Conservation (phyloP, 2,113 vertebrate genomes). For the Serilophus lunatus region DNA sequence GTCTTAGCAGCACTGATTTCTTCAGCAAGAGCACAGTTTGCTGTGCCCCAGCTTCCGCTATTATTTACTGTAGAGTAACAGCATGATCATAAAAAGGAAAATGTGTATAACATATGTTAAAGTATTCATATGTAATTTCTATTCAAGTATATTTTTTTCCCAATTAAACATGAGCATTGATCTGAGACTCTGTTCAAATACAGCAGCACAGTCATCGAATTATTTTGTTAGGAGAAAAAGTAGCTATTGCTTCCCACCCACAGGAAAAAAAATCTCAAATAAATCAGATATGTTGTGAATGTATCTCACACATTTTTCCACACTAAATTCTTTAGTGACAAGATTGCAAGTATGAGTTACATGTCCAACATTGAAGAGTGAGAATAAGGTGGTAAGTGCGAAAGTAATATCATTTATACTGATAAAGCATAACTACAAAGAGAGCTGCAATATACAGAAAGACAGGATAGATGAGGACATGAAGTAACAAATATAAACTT, state of each 20-base stretch:
- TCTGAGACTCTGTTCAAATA: not conserved
- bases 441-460: not conserved
- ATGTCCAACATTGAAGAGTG: not conserved
- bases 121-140: slow-evolving; percentile 5
- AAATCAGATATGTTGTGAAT: not conserved
- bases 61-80: not conserved
- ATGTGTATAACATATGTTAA: not conserved
- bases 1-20: not conserved
- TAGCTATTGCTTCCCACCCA: not conserved
- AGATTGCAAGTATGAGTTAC: not conserved
- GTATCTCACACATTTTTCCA: not conserved
- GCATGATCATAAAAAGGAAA: not conserved
- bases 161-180: not conserved
- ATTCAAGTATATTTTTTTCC: not conserved
- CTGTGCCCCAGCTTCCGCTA: not conserved
- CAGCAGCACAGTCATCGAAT: not conserved
- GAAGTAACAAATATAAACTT: not conserved
- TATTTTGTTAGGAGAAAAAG: not conserved
- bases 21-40: not conserved
- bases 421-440: not conserved
- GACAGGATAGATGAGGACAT: not conserved
- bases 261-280: not conserved
- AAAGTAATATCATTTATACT: not conserved
- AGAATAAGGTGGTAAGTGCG: not conserved
- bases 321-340: slow-evolving; percentile 25